Evolutionary conservation across 2,797 vertebrate genomes (phyloP), one percentile per base, ranked within the genome.

Genomic region (Anisognathus igniventris): DNA sequence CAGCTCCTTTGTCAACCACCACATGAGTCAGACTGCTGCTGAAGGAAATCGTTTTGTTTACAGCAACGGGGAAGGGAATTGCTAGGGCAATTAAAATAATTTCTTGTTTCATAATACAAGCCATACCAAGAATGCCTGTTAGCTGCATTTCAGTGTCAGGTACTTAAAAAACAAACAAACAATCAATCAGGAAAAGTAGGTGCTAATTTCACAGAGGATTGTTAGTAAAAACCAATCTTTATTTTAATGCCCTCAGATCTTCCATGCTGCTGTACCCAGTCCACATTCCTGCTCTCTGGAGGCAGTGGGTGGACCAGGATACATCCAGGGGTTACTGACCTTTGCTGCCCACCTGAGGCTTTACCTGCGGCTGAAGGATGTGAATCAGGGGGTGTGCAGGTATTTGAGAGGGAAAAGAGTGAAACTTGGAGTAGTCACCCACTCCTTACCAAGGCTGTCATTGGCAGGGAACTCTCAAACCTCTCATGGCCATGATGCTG

Each of bases 1-100:
- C 28, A 68, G 88, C 87, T 91, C 68, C 81, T 94, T 67, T 86
- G 68, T 78, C 8, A 37, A 35, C 30, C 45, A 39, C 12, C 2
- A 48, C 4, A 3, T 95, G 93, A 96, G 75, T 94, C 93, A 95
- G 89, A 9, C 78, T 91, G 87, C 73, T 90, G 89, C 75, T 89
- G 75, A 77, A 92, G 86, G 84, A 94, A 91, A 85, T 80, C 0
- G 6, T 83, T 74, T 66, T 93, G 92, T 93, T 95, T 96, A 88
- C 85, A 90, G 91, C 81, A 44, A 75, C 4, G 81, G 62, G 66
- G 83, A 92, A 90, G 80, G 71, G 91, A 96, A 96, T 94, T 91
- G 94, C 84, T 68, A 62, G 39, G 78, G 91, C 92, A 95, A 96
- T 95, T 96, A 96, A 92, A 96, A 94, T 86, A 95, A 97, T 93